Conservation (phyloP, 1,140 invertebrate species). For the Bombus waltoni region DNA sequence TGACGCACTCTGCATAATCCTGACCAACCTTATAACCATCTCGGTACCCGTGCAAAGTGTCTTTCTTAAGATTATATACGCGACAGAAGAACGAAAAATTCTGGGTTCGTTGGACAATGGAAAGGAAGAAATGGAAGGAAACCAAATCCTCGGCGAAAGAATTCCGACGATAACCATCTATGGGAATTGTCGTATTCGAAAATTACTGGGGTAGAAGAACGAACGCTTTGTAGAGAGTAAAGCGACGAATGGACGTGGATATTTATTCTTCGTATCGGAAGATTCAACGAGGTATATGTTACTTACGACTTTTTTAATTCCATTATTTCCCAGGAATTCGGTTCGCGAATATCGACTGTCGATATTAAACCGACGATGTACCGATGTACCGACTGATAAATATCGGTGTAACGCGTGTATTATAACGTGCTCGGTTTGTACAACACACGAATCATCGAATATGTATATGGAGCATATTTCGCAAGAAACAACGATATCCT, state of each 20-base stretch:
- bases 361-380: background rate
- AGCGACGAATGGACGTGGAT: background rate
- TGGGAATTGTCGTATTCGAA: background rate
- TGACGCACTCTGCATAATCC: slow-evolving; percentile 5
- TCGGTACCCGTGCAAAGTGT: slow-evolving; percentile 26
- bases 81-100: slow-evolving; percentile 41
- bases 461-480: too few relatives aligned
- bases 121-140: slow-evolving; percentile 14
- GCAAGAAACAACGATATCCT: too few relatives aligned
- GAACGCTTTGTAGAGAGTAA: background rate
- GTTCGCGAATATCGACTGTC: background rate
- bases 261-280: background rate
- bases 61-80: slow-evolving; percentile 27
- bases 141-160: background rate
- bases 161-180: background rate
- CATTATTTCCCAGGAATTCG: background rate
- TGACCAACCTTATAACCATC: background rate
- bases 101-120: slow-evolving; percentile 10
- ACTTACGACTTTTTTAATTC: background rate
- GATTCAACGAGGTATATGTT: background rate
- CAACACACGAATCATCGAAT: too few relatives aligned
- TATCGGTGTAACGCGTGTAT: background rate
- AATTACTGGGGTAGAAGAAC: background rate
- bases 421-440: background rate
- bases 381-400: background rate